Base-by-base conservation (phyloP, 1,140 invertebrate species). In the Ruditapes philippinarum region DNA sequence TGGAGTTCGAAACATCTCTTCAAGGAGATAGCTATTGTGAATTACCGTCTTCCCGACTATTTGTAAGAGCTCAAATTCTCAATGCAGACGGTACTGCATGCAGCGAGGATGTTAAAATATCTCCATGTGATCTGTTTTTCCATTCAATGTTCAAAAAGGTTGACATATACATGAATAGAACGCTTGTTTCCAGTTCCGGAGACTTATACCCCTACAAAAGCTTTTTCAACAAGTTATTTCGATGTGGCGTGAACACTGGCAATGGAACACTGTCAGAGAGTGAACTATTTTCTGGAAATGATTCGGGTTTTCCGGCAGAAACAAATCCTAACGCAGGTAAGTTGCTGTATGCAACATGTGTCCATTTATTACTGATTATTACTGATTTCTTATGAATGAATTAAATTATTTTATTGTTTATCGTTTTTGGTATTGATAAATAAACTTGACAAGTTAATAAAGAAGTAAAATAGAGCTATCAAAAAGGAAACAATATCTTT, bases 91-190 rank as follows among this genome's bases (percentile, higher is more conserved):
- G 57, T 25, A 62, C 57, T 9, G n/a, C n/a, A 11, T 62, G 57
- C 25, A 25, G 25, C 11, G 57, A 62, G n/a, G 57, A 62, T 25
- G 57, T 62, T 1, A 62, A 62, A 62, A 62, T 62, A 62, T 28
- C 57, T 2, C 57, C 57, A 9, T 62, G 57, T 28, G 57, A 62
- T 62, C 28, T 25, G 19, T 62, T 62, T 28, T 62, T 62, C 57
- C 57, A 62, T 14, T 62, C 57, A 25, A 62, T 62, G 57, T 62
- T 62, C 25, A 62, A 62, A 25, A 62, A 62, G 28, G 57, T 62
- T n/a, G 57, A 62, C n/a, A 25, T 62, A 25, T 62, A 62, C 25
- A 28, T 62, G 57, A 62, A 62, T n/a, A 62, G 57, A 62, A 62
- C 1, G 9, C 57, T 62, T 19, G 57, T 62, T 62, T 28, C n/a